Base-by-base conservation (phyloP, 2,113 vertebrate genomes). In the Egretta garzetta region DNA sequence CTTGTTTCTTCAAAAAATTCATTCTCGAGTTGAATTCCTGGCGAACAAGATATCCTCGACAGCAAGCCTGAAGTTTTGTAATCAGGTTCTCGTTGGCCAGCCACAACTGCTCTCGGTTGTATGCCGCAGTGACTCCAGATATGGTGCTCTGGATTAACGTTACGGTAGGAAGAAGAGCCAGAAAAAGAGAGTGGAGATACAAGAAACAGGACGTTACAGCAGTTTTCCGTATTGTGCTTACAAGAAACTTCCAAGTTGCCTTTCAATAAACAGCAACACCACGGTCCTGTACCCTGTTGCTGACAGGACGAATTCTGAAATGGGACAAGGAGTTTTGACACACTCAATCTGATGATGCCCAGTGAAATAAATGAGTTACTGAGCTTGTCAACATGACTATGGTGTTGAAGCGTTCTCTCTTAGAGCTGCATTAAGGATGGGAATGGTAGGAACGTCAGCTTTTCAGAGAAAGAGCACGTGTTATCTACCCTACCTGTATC, bases 81-180 rank as follows among this genome's bases (percentile, higher is more conserved):
- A 99, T 99, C 49, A 99, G 93, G 80, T 90, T 98, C 98, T 99
- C 99, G 3, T 99, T 99, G 96, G 99, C 99, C 88, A 99, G 95
- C 99, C 99, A 99, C 56, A 99, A 95, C 97, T 99, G 99, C 70
- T 99, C 99, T n/a, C 99, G 98, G 96, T 99, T 99, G 86, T 99
- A 99, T 0, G 99, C 99, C 0, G 99, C 99, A 2, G 99, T 99
- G 80, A 99, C 99, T 41, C 99, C 99, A 0, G 99, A 99, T 87
- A 99, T 99, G 86, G 99, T 98, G 18, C 98, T 98, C 98, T 99
- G 76, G 19, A 94, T 71, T 79, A 41, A 32, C 0, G 21, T 94
- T n/a, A 26, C 0, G 21, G 71, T 47, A 86, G 50, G 12, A 52
- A 45, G 41, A 85, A 72, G 19, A 77, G 70, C 6, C 33, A 64